Base-by-base conservation (phyloP, 2,113 vertebrate species). In the Corythornis cristatus region DNA sequence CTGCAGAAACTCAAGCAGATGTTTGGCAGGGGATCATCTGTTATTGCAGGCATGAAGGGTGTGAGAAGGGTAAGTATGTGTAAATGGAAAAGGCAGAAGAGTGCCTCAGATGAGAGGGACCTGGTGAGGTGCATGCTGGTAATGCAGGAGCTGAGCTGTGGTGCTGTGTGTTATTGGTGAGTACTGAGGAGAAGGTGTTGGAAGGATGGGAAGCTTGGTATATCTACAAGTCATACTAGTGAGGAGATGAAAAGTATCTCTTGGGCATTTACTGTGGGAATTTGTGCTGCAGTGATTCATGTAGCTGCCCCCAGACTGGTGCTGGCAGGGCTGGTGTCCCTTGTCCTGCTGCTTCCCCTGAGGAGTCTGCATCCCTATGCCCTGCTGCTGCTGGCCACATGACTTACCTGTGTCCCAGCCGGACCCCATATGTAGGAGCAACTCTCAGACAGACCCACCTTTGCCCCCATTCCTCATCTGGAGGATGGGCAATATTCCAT, bases 401-500 rank as follows among this genome's bases (percentile, higher is more conserved):
- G 35, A 29, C 2, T 0, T 13, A 7, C 15, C 54, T 2, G 0
- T 13, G 23, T 37, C 60, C 70, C 37, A 22, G 37, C 15, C 2
- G 1, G 42, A 17, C 11, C 42, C 42, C 0, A 0, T 9, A 3
- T 2, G 8, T 0, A 0, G 78, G 40, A 86, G 18, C 62, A 88
- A 15, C 25, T 14, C 11, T 42, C 7, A 2, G 5, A 42, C 45
- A 56, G 50, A 61, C 6, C 8, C 0, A 1, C 16, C 12, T 85
- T n/a, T 71, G 60, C 57, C 91, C 9, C 84, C 9, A 6, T 40
- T 61, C 56, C 13, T 82, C 45, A 12, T 22, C 50, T 5, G 4
- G 45, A 23, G 23, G 76, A 57, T 57, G 85, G 78, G 48, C 70
- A 75, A 53, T 50, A 45, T 70, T 40, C 57, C 57, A 67, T 90